Percentiles rank a stretch among this genome's conserved stretches.
These are phyloP conservation scores for Leptinotarsa undecemlineata DNA, from an alignment of 1,140 invertebrate genomes.

Conservation along the genomic window DNA sequence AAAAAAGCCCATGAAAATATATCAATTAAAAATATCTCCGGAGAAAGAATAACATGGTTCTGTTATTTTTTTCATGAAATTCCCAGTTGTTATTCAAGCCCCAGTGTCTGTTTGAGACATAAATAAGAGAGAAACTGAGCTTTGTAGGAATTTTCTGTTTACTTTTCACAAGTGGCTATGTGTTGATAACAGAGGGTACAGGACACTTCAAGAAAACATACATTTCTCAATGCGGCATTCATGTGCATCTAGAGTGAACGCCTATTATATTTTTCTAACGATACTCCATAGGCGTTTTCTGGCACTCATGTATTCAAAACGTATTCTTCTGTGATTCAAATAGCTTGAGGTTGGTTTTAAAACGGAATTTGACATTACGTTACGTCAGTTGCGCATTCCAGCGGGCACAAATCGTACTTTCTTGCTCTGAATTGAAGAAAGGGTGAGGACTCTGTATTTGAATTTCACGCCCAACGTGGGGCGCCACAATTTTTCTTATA, in stretches of 20 bases:
- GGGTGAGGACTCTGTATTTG: too few relatives aligned
- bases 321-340: too few relatives aligned
- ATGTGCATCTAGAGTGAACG: conserved; percentile 3
- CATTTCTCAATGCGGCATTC: conserved; percentile 26
- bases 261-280: neutral
- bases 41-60: neutral
- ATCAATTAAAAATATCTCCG: neutral
- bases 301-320: too few relatives aligned
- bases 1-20: neutral
- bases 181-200: conserved; percentile 25
- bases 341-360: too few relatives aligned
- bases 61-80: conserved; percentile 20
- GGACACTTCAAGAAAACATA: conserved; percentile 19
- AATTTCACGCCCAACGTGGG: too few relatives aligned
- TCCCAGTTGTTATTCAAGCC: conserved; percentile 10
- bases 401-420: too few relatives aligned
- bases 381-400: too few relatives aligned
- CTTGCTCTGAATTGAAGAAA: too few relatives aligned
- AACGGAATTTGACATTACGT: too few relatives aligned
- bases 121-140: conserved; percentile 24
- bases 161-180: conserved; percentile 30
- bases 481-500: too few relatives aligned
- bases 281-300: too few relatives aligned
- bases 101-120: conserved; percentile 24
- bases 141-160: conserved; percentile 28